Conservation (phyloP, 2,797 vertebrate genomes). For the Cygnus olor region DNA sequence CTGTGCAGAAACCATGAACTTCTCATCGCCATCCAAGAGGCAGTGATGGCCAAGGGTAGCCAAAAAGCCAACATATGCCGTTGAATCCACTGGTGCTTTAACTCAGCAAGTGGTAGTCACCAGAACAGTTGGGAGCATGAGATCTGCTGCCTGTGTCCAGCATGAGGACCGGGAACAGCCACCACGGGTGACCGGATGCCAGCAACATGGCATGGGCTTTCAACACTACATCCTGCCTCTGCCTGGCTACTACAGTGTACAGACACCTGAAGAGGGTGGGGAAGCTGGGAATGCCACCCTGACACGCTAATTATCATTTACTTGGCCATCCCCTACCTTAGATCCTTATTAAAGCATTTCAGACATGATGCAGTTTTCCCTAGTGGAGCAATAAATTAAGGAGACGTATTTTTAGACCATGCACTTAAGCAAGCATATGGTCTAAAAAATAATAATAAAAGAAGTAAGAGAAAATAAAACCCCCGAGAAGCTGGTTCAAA, state of each 20-base stretch:
- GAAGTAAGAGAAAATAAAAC: no score
- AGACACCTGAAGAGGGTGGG: slow-evolving; percentile 9
- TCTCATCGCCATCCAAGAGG: not conserved
- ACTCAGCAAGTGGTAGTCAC: not conserved
- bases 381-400: slow-evolving; percentile 26
- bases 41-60: fast-evolving
- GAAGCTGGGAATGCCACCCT: slow-evolving; percentile 17
- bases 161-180: not conserved
- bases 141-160: not conserved
- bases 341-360: not conserved
- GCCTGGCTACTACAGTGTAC: not conserved
- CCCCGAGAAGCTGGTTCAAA: no score
- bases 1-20: not conserved
- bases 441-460: not conserved
- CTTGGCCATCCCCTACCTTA: not conserved
- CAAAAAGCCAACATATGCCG: fast-evolving
- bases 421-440: slow-evolving; percentile 17
- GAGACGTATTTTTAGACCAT: not conserved
- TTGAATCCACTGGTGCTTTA: not conserved
- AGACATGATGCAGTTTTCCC: slow-evolving; percentile 36
- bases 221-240: not conserved
- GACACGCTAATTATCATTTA: slow-evolving; percentile 24
- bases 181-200: not conserved
- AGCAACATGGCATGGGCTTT: not conserved
- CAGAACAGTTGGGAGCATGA: not conserved